Base-by-base conservation (phyloP, 2,797 vertebrate genomes). In the Serranus cabrilla region DNA sequence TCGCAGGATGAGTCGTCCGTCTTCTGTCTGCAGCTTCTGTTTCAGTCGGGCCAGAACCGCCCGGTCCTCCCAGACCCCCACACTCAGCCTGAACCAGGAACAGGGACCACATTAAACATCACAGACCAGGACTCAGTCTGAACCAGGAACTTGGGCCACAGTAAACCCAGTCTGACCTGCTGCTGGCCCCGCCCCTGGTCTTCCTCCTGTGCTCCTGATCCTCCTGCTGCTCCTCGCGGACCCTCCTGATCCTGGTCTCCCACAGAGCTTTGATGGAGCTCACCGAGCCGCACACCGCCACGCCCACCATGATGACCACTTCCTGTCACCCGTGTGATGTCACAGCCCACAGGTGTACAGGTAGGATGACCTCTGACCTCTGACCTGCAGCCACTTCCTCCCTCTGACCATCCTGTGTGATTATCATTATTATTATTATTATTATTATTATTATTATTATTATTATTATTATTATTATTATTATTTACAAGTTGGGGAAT, bases 241-340 rank as follows among this genome's bases (percentile, higher is more conserved):
- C 91, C 68, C 89, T 97, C 87, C 92, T 91, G 90, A 99, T 99
- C 89, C 96, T 95, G 17, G 91, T 95, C 91, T 99, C 98, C 98
- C 97, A 99, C 49, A 98, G 93, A 55, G 95, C 89, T 84, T 96
- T 98, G 68, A 97, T 94, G 71, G 96, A 94, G 84, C 87, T 91
- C 75, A 99, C 96, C 0, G 96, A 93, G 55, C 96, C 93, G 7
- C 93, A 95, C 45, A 91, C 83, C 0, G 74, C 89, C 71, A 95
- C 91, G 65, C 93, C 95, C 71, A 93, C 88, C 97, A 97, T 97
- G 88, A 70, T 93, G 83, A 82, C 80, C 73, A 16, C 77, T 65
- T 74, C 67, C 76, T 74, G 76, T 76, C 13, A 10, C 17, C 54
- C 1, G 2, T 7, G 20, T 80, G 77, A 83, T 25, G 78, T 84